Base-by-base conservation (phyloP, 2,888 invertebrate species). In the Taphrorychus bicolor region DNA sequence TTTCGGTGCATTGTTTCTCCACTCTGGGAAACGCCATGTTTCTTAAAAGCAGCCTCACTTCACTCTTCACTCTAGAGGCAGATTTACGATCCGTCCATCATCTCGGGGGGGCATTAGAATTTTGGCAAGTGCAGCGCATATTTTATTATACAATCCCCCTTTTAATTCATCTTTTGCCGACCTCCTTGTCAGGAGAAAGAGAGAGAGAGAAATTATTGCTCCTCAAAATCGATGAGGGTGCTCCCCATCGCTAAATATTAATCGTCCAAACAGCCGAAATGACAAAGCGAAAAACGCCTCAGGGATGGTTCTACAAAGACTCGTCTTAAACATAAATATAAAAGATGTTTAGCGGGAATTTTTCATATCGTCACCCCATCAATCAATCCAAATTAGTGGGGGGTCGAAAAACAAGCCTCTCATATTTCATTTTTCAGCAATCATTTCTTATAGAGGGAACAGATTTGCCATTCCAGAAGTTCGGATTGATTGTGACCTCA, bases 361-460 rank as follows among this genome's bases (percentile, higher is more conserved):
- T 69, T 69, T 69, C 69, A 60, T 69, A 59, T 69, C 65, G 65
- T 69, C 69, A 49, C 53, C 52, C 53, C 65, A 69, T 69, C 65
- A 65, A 69, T 69, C 69, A 69, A 69, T 69, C 57, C 60, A 61
- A 69, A 69, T 69, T 69, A 69, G 69, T 53, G 51, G 17, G 54
- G 41, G 59, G 42, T 24, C 54, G 14, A 51, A 51, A 51, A 18
- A 51, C 51, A 51, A 51, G 22, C 19, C 21, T n/a, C n/a, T n/a
- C n/a, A n/a, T n/a, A n/a, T n/a, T n/a, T n/a, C n/a, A n/a, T n/a
- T n/a, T n/a, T n/a, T n/a, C n/a, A n/a, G n/a, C n/a, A n/a, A n/a
- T n/a, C n/a, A n/a, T n/a, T n/a, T n/a, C n/a, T n/a, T n/a, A n/a
- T n/a, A n/a, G n/a, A n/a, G n/a, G n/a, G n/a, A n/a, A n/a, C n/a